These are phyloP conservation scores for Entomobrya proxima DNA, from an alignment of 2,888 invertebrate species.

Conservation along the genomic window DNA sequence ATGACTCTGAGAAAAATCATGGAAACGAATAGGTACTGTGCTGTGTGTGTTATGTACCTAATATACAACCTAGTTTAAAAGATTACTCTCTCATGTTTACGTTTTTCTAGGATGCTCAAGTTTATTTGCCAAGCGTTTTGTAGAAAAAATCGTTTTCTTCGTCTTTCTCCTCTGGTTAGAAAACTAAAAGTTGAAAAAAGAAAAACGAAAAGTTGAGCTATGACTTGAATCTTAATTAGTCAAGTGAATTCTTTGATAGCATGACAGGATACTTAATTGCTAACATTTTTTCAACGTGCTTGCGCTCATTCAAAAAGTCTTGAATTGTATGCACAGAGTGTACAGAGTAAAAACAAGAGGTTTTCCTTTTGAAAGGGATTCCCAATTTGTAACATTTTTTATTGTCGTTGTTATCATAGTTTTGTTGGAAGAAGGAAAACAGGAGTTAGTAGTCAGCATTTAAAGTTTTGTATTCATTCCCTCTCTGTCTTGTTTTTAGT, in stretches of 20 bases:
- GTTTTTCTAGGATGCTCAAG: too few relatives aligned
- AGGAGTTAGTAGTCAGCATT: background rate
- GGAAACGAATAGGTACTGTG: too few relatives aligned
- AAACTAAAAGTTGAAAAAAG: background rate
- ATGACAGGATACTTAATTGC: constrained; percentile 38
- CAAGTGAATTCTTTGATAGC: constrained; percentile 26
- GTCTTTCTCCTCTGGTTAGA: too few relatives aligned
- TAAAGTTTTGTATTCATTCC: background rate
- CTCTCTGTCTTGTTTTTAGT: background rate
- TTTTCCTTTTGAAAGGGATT: background rate
- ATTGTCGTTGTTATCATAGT: background rate
- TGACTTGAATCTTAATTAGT: constrained; percentile 58
- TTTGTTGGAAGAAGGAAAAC: background rate
- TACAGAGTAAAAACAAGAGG: background rate
- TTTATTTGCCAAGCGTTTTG: too few relatives aligned
- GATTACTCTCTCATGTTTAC: too few relatives aligned
- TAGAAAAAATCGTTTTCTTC: too few relatives aligned
- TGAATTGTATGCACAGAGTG: background rate
- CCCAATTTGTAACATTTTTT: constrained; percentile 21
- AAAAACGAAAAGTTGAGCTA: constrained; percentile 24
- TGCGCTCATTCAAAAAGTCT: background rate
- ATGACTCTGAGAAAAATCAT: background rate
- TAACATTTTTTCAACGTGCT: background rate
- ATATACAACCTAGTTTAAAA: too few relatives aligned
- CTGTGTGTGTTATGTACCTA: too few relatives aligned